Evolutionary conservation across 1,140 invertebrate species (phyloP).

Genomic region (Macrosteles quadrilineatus): DNA sequence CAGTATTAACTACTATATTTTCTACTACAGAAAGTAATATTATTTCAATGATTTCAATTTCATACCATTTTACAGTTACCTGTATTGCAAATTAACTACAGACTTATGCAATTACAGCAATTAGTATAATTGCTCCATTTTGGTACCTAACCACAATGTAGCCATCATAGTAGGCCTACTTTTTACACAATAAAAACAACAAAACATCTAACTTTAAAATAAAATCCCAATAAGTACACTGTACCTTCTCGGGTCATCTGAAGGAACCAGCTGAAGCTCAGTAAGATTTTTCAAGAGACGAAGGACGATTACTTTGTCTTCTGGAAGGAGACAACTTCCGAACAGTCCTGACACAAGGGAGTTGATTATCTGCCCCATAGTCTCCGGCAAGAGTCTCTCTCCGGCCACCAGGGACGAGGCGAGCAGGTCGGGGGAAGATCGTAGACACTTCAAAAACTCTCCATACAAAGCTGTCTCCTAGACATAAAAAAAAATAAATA

Average conservation of each 20-base stretch:
- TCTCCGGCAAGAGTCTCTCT: slow-evolving; percentile 64
- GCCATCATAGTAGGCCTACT: too few relatives aligned
- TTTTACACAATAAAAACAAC: too few relatives aligned
- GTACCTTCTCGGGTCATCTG: slow-evolving; percentile 80
- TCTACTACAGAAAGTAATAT: too few relatives aligned
- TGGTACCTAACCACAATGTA: too few relatives aligned
- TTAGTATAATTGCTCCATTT: too few relatives aligned
- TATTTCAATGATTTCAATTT: too few relatives aligned
- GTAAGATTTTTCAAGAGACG: slow-evolving; percentile 79
- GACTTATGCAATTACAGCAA: too few relatives aligned
- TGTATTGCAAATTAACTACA: too few relatives aligned
- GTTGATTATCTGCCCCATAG: slow-evolving; percentile 66
- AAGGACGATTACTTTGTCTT: slow-evolving; percentile 79
- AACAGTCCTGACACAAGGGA: slow-evolving; percentile 82
- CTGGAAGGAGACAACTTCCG: slow-evolving; percentile 74
- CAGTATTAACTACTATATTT: too few relatives aligned
- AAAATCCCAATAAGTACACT: too few relatives aligned
- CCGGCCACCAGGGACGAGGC: slow-evolving; percentile 78
- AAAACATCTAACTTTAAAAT: too few relatives aligned
- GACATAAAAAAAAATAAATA: slow-evolving; percentile 35
- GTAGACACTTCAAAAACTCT: slow-evolving; percentile 75
- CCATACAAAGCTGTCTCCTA: slow-evolving; percentile 71
- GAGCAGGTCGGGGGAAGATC: slow-evolving; percentile 77
- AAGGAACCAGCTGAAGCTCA: slow-evolving; percentile 76
- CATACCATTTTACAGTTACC: too few relatives aligned